A percentile compares a stretch with the other conserved stretches of the same genome.
Conservation (phyloP, 2,797 vertebrate species). For the Tympanoctomys barrerae region DNA sequence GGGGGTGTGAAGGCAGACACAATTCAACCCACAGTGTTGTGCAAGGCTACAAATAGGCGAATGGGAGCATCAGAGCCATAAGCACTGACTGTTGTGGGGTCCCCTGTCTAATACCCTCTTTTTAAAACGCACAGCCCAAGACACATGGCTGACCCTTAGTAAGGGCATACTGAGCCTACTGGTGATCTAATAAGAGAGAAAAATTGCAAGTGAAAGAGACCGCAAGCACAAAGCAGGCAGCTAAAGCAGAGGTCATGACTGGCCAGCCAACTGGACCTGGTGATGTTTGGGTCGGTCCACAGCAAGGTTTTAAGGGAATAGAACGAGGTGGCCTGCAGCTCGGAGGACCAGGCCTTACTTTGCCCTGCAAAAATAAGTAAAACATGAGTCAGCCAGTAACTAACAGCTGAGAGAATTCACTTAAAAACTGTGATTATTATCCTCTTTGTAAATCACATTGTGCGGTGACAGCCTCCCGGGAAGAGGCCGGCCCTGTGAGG, state of each 20-base stretch:
- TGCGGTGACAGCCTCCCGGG: not conserved
- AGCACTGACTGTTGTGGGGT: too few species aligned
- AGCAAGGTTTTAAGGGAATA: not conserved
- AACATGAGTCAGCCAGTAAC: not conserved
- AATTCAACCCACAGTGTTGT: too few species aligned
- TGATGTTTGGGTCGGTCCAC: not conserved
- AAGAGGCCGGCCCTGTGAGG: not conserved
- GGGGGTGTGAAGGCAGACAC: not conserved
- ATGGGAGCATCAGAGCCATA: not conserved
- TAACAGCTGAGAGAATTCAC: not conserved
- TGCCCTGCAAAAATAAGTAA: not conserved
- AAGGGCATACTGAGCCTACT: not conserved
- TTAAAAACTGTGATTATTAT: not conserved
- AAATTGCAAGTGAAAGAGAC: not conserved
- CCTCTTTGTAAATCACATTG: not conserved
- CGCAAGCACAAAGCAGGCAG: not conserved
- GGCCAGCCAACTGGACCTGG: too few species aligned
- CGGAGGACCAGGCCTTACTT: not conserved
- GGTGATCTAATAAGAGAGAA: not conserved
- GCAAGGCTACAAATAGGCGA: not conserved
- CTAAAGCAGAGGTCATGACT: not conserved
- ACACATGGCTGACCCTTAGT: not conserved
- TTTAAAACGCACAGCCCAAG: not conserved
- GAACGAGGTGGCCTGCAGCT: not conserved
- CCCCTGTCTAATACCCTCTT: not conserved